A percentile compares a stretch with the other conserved stretches of the same genome.
These are phyloP conservation scores for Bos javanicus DNA, from an alignment of 2,113 vertebrate genomes.

Conservation along the genomic window DNA sequence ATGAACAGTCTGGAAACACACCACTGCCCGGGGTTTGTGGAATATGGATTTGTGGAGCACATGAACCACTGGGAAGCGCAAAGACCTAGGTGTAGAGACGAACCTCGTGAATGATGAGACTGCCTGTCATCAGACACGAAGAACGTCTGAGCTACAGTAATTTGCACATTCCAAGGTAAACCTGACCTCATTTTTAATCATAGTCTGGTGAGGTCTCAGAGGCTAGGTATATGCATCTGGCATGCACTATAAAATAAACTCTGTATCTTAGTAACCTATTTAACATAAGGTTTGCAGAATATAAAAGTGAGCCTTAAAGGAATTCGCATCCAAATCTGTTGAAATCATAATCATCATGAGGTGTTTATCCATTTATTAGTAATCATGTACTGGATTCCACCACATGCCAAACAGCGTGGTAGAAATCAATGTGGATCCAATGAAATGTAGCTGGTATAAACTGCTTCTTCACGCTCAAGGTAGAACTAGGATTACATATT, in stretches of 20 bases:
- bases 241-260: conserved; percentile 9
- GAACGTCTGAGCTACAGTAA: conserved; percentile 4
- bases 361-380: background rate
- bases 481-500: background rate
- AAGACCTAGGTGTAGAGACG: background rate
- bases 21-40: background rate
- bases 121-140: conserved; percentile 31
- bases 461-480: background rate
- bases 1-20: background rate
- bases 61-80: background rate
- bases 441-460: background rate
- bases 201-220: background rate
- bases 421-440: background rate
- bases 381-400: background rate
- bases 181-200: conserved; percentile 62
- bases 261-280: background rate
- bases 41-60: background rate
- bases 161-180: conserved; percentile 26
- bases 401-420: background rate
- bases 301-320: background rate
- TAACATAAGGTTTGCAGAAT: background rate
- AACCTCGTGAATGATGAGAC: conserved; percentile 42
- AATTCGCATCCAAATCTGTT: background rate
- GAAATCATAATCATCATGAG: background rate
- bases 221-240: background rate